Percentiles rank a stretch among this genome's conserved stretches.
These are phyloP conservation scores for Agrochola lychnidis DNA, from an alignment of 2,888 invertebrate species.

Conservation along the genomic window DNA sequence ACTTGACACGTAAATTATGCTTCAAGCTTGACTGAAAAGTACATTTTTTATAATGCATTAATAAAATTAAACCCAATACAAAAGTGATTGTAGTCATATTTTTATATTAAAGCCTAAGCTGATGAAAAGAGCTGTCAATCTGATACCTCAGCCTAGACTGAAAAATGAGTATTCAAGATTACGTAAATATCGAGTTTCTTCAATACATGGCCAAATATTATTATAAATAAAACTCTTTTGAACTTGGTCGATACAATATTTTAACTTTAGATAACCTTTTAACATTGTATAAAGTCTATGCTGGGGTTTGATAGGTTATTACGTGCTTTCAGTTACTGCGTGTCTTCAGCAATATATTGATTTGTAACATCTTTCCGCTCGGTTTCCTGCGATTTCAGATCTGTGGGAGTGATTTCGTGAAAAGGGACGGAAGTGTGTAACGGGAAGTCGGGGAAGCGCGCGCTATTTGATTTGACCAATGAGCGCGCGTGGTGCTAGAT, in stretches of 20 bases:
- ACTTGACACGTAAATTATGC: constrained; percentile 1
- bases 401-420: too few relatives aligned
- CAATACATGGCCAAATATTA: neutral
- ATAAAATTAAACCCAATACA: constrained; percentile 30
- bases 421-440: too few relatives aligned
- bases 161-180: constrained; percentile 37
- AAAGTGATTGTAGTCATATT: constrained; percentile 22
- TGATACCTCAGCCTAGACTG: constrained; percentile 25
- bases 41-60: constrained; percentile 8
- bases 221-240: constrained; percentile 7
- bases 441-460: too few relatives aligned
- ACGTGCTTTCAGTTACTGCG: neutral
- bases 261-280: too few relatives aligned
- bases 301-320: too few relatives aligned
- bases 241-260: too few relatives aligned
- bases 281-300: too few relatives aligned
- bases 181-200: constrained; percentile 17
- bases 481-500: too few relatives aligned
- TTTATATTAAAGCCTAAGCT: constrained; percentile 27
- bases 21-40: neutral
- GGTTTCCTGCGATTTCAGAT: too few relatives aligned
- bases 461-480: too few relatives aligned
- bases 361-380: too few relatives aligned
- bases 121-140: constrained; percentile 49
- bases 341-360: neutral